These are phyloP conservation scores for Siniperca obscura DNA, from an alignment of 2,797 vertebrate genomes.

Conservation along the genomic window DNA sequence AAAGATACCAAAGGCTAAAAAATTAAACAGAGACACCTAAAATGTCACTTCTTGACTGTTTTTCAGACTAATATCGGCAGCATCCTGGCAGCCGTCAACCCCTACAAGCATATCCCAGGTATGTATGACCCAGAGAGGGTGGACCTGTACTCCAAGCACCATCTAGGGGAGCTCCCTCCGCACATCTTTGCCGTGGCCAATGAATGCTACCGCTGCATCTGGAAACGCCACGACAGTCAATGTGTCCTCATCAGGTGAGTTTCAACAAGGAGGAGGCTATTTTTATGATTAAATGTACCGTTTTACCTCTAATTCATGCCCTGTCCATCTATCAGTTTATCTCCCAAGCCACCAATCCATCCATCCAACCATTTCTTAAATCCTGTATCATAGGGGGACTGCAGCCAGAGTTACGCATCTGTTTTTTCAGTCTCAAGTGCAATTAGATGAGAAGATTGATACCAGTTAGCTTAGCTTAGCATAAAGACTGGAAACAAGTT, in stretches of 20 bases:
- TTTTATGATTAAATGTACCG: background rate
- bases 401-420: background rate
- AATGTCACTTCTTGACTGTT: slow-evolving; percentile 9
- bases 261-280: background rate
- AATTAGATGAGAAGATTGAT: background rate
- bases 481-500: background rate
- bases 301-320: background rate
- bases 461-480: background rate
- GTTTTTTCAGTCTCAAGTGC: too few relatives aligned
- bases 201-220: slow-evolving; percentile 95
- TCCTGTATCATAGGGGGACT: background rate
- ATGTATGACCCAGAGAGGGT: slow-evolving; percentile 90
- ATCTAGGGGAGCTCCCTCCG: slow-evolving; percentile 92
- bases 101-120: slow-evolving; percentile 90
- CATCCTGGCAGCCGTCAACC: slow-evolving; percentile 94
- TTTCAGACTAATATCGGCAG: slow-evolving; percentile 94
- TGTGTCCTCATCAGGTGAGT: slow-evolving; percentile 94
- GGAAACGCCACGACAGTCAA: slow-evolving; percentile 95
- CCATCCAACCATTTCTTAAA: background rate
- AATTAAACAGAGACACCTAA: background rate
- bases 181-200: slow-evolving; percentile 95
- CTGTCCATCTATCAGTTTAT: background rate
- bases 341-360: background rate
- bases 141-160: slow-evolving; percentile 91
- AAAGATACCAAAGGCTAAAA: background rate